These are phyloP conservation scores for Sardina pilchardus DNA, from an alignment of 2,113 vertebrate genomes.

Conservation along the genomic window DNA sequence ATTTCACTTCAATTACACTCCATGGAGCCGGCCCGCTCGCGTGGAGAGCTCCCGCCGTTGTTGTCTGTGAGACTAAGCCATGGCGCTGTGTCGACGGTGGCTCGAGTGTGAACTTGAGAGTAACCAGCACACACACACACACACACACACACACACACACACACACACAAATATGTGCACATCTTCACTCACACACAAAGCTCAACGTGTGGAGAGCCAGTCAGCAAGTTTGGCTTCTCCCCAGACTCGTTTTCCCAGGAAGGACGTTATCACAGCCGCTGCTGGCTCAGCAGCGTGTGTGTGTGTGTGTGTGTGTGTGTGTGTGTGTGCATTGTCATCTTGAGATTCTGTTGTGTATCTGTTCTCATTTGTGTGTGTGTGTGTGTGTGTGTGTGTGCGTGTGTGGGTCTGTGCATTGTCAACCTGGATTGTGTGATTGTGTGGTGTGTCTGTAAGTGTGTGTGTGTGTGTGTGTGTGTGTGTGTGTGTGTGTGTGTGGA, in stretches of 20 bases:
- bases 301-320: conserved; percentile 8
- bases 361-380: background rate
- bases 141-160: conserved; percentile 4
- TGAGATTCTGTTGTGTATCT: too few relatives aligned
- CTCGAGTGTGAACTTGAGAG: background rate
- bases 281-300: background rate
- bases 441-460: conserved; percentile 40
- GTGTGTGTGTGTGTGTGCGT: conserved; percentile 10
- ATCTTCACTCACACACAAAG: background rate
- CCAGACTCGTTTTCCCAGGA: background rate
- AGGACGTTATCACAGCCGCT: background rate
- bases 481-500: conserved; percentile 4
- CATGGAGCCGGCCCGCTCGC: background rate
- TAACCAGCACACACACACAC: background rate
- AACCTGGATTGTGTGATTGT: background rate
- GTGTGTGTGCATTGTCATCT: background rate
- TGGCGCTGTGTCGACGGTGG: background rate
- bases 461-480: background rate
- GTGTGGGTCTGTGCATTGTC: background rate
- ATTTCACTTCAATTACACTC: background rate
- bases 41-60: background rate
- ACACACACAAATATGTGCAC: background rate
- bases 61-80: background rate
- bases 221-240: background rate
- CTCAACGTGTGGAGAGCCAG: background rate